Percentiles rank a stretch among this genome's conserved stretches.
phyloP scores from a whole-genome alignment of 1,140 invertebrate species.

The Pseudobourletiella spinata region DNA sequence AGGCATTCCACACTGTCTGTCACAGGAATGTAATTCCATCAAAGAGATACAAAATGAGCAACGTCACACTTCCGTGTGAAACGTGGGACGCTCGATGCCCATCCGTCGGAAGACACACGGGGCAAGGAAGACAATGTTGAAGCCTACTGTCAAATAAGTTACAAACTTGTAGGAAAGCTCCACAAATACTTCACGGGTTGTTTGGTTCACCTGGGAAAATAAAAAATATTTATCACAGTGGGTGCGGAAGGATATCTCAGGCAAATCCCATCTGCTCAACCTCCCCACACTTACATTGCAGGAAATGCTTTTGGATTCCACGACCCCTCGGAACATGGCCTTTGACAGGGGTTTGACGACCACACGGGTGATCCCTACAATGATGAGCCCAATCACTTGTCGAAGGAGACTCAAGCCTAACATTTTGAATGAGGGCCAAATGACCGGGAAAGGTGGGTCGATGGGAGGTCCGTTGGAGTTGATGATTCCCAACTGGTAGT shows the following conservation, averaged over 20 bases:
- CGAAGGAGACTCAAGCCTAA: conserved; percentile 54
- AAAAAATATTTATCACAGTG: background rate
- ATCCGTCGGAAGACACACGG: conserved; percentile 66
- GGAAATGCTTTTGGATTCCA: conserved; percentile 45
- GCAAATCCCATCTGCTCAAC: background rate
- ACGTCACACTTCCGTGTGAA: conserved; percentile 68
- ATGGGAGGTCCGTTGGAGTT: conserved; percentile 39
- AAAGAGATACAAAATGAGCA: background rate
- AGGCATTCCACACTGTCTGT: no score
- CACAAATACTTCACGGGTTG: conserved; percentile 52
- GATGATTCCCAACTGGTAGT: conserved; percentile 65
- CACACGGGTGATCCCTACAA: conserved; percentile 56
- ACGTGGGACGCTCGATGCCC: conserved; percentile 65
- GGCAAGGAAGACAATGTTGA: conserved; percentile 64
- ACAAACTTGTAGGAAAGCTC: conserved; percentile 74
- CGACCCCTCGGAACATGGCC: conserved; percentile 56
- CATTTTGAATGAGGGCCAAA: conserved; percentile 66
- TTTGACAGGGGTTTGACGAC: conserved; percentile 61
- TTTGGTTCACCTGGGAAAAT: background rate
- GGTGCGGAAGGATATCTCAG: background rate
- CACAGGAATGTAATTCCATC: no score
- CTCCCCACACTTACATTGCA: conserved; percentile 1
- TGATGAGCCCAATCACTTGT: conserved; percentile 61
- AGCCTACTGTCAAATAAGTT: conserved; percentile 62
- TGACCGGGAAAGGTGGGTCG: conserved; percentile 58